Evolutionary conservation across 1,140 invertebrate species (phyloP), one percentile per base, ranked within the genome.

Genomic region (Drosophila insularis): DNA sequence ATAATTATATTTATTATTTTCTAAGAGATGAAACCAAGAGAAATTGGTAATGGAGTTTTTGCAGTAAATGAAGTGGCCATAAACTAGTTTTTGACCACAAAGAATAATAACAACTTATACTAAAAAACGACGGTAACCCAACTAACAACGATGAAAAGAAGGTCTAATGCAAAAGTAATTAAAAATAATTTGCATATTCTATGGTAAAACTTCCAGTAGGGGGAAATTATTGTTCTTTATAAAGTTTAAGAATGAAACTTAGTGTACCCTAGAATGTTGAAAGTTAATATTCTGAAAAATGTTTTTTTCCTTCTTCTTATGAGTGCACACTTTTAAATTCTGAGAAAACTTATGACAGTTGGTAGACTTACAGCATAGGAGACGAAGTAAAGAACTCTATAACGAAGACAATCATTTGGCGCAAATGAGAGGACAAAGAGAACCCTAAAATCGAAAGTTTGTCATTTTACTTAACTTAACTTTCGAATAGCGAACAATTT

Each of bases 381-480:
- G 64, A 66, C 60, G 39, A 69, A 67, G 46, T 19, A 17, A 50
- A 50, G 1, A 17, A 11, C 8, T 27, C 0, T 5, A 27, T 27
- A 6, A 27, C 0, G 4, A 27, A 27, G 4, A 27, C 6, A 27
- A 27, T 27, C n/a, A n/a, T n/a, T n/a, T n/a, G 14, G 43, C 43
- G 43, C 13, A 17, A 73, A 61, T 64, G 32, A 21, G 10, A 21
- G 8, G n/a, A 11, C 13, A 17, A 17, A 31, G 62, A 32, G 10
- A 65, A 64, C 59, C 75, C 55, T 43, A 40, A 61, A 73, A 68
- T 78, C 65, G 40, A 64, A 60, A 64, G 37, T 50, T 58, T 73
- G 71, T 74, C 73, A 74, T 74, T 74, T 74, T 73, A 74, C 63
- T 61, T 74, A 74, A 68, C 55, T 17, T 67, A 54, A 68, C 46